Evolutionary conservation across 2,888 invertebrate species (phyloP), one percentile per base, ranked within the genome.

Genomic region (Lamproptera curius): DNA sequence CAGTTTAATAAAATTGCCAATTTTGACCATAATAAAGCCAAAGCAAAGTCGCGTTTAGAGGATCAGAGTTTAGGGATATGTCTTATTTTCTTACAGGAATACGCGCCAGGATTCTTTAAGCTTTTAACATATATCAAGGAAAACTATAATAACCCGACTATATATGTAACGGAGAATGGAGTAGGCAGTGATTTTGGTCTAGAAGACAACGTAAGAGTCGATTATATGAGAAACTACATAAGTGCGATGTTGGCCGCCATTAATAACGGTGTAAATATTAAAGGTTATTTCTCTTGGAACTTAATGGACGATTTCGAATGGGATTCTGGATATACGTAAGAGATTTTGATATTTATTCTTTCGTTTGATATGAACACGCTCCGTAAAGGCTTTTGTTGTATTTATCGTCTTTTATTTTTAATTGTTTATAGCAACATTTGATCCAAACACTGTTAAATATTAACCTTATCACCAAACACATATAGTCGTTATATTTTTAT

Each of bases 241-340:
- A 57, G 62, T 16, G 71, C 77, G 42, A 43, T 80, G 40, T 41
- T 78, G 6, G 60, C 73, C 13, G 81, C 83, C 0, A 61, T 79
- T 3, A 60, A 70, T 41, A 76, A 79, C 26, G 71, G 72, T 0
- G 76, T 74, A 26, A 71, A 83, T 46, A 67, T 84, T 1, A 58
- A 58, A 42, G 89, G 86, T 0, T 91, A 90, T 62, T 81, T 84
- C 0, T 79, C 79, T 16, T 90, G 91, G 90, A 88, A 86, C 20
- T 67, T 91, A 1, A 74, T 90, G 69, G 91, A 91, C 55, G 90
- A 89, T 58, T 90, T 91, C 55, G 90, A 91, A 65, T 91, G 90
- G 90, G 56, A 65, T 1, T 54, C 58, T 35, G 90, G 90, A 16
- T 90, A 87, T 60, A 67, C 64, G 76, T 85, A 65, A 78, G 77